Base-by-base conservation (phyloP, 2,888 invertebrate genomes). In the Teleiodes luculella region DNA sequence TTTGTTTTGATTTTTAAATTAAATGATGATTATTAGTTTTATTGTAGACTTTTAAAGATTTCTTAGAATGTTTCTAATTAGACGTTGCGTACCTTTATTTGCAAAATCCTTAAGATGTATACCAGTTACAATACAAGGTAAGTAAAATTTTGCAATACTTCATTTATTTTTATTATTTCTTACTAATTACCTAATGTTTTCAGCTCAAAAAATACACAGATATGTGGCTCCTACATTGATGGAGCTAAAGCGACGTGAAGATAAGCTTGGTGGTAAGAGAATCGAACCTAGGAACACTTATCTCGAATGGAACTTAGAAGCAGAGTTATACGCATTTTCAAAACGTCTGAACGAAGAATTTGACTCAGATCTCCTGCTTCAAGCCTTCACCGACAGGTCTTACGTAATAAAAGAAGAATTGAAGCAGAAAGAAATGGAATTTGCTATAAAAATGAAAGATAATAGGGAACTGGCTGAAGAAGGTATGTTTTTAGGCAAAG, bases 271-370 rank as follows among this genome's bases (percentile, higher is more conserved):
- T 0, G 91, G 91, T 6, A 92, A 93, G 67, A 85, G 72, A 66
- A 67, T 57, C 51, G 63, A 78, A 62, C 67, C 90, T 61, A 65
- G 96, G 59, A 94, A 92, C 24, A 89, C 91, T 7, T 95, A 90
- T 71, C 64, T 94, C n/a, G 95, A 95, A 70, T 97, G 98, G 98
- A 98, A 97, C 74, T 93, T 95, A 65, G 93, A 94, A 65, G 92
- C 96, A 0, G 98, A 98, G 85, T 60, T 98, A 2, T 97, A 91
- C 84, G 96, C 98, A 0, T 98, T 98, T 88, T 94, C 94, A 8
- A 94, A 94, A 70, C 91, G 98, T 24, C 84, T 98, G 13, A 92
- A 94, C 20, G 98, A 98, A 86, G 92, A 95, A 3, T 96, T 98
- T 70, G 90, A 96, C 57, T 81, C 91, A 0, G 86, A 92, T 16